Evolutionary conservation across 2,113 vertebrate genomes (phyloP).

Genomic region (Melanotaenia duboulayi): DNA sequence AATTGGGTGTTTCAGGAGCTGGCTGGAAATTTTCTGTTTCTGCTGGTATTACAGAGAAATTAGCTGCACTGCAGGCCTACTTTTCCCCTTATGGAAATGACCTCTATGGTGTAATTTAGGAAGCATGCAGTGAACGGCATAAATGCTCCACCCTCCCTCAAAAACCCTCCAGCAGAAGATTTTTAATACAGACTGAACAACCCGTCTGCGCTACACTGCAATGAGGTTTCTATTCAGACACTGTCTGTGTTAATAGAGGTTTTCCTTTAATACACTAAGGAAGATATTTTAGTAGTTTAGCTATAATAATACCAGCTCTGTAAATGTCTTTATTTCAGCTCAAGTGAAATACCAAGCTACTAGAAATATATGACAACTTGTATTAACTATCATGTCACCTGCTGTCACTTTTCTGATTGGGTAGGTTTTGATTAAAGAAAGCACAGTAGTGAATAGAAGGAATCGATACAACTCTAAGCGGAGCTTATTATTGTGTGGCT

Average conservation of each 20-base stretch:
- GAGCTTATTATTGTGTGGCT: slow-evolving; percentile 45
- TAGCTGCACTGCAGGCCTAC: slow-evolving; percentile 62
- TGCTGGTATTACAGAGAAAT: slow-evolving; percentile 68
- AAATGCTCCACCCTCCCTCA: slow-evolving; percentile 49
- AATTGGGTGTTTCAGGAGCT: slow-evolving; percentile 39
- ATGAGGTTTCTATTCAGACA: slow-evolving; percentile 23
- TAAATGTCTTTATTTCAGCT: slow-evolving; percentile 34
- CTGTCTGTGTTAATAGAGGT: slow-evolving; percentile 22
- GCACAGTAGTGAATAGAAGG: slow-evolving; percentile 36
- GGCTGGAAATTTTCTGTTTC: slow-evolving; percentile 63
- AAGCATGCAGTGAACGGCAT: slow-evolving; percentile 66
- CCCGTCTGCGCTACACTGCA: slow-evolving; percentile 28
- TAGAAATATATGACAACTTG: slow-evolving; percentile 27
- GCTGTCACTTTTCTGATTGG: slow-evolving; percentile 33
- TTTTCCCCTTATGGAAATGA: slow-evolving; percentile 66
- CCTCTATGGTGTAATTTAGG: slow-evolving; percentile 70
- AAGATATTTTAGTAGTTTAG: slow-evolving; percentile 35
- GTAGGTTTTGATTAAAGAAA: slow-evolving; percentile 30
- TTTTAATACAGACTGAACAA: slow-evolving; percentile 37
- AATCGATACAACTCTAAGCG: slow-evolving; percentile 38
- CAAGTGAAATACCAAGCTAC: slow-evolving; percentile 30
- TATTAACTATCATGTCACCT: slow-evolving; percentile 31
- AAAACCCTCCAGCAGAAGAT: slow-evolving; percentile 56
- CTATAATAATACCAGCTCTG: slow-evolving; percentile 24
- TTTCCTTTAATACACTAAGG: slow-evolving; percentile 36